These are phyloP conservation scores for Lichenostomus cassidix DNA, from an alignment of 2,113 vertebrate genomes.

Conservation along the genomic window DNA sequence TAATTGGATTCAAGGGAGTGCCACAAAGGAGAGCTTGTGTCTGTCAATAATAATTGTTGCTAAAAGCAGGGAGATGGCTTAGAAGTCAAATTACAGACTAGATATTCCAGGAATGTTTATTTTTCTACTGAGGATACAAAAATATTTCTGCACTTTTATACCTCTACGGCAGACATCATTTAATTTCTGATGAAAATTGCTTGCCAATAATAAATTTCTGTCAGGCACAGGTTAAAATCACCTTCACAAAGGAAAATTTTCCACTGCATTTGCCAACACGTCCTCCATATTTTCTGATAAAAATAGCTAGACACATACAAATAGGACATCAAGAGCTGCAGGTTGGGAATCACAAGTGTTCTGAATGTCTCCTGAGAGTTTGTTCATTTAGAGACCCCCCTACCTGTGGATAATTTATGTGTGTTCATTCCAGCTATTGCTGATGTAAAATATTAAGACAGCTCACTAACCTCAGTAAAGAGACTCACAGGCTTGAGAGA, in stretches of 20 bases:
- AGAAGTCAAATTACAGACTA: not conserved
- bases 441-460: conserved; percentile 31
- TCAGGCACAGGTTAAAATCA: not conserved
- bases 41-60: conserved; percentile 20
- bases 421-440: not conserved
- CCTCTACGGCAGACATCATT: not conserved
- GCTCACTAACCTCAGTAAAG: not conserved
- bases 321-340: not conserved
- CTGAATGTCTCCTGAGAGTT: not conserved
- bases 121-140: conserved; percentile 18
- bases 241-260: not conserved
- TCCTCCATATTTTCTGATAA: not conserved
- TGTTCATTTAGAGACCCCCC: not conserved
- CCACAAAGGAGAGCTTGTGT: not conserved
- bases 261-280: not conserved
- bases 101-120: not conserved
- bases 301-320: not conserved
- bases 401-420: conserved; percentile 34
- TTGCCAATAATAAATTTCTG: not conserved
- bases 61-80: not conserved
- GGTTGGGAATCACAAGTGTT: not conserved
- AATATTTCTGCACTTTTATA: conserved; percentile 16
- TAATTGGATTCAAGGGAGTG: conserved; percentile 16
- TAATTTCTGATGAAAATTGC: conserved; percentile 14
- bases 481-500: not conserved